phyloP scores from a whole-genome alignment of 2,797 vertebrate genomes.

The Lateolabrax maculatus region DNA sequence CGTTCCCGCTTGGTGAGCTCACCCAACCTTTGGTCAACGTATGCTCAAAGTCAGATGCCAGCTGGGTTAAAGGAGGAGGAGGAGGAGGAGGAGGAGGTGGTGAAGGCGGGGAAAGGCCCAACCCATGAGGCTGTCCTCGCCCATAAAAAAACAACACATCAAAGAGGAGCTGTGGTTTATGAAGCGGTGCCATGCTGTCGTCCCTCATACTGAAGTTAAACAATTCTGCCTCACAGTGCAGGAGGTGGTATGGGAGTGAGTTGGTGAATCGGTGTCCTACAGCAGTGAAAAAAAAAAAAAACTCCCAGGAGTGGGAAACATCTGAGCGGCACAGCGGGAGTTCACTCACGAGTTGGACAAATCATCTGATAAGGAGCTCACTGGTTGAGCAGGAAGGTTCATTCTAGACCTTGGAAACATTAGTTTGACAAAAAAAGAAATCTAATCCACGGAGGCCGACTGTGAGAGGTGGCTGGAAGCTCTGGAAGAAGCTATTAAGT shows the following conservation, averaged over 20 bases:
- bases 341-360: background rate
- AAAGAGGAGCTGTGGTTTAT: conserved; percentile 75
- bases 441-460: background rate
- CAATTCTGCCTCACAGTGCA: conserved; percentile 50
- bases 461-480: background rate
- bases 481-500: background rate
- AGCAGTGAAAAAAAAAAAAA: conserved; percentile 13
- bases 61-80: conserved; percentile 39
- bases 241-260: conserved; percentile 26
- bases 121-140: conserved; percentile 69
- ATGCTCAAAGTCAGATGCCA: conserved; percentile 46
- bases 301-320: conserved; percentile 18
- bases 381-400: background rate
- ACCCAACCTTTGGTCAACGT: conserved; percentile 61
- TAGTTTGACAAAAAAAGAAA: background rate
- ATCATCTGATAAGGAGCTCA: conserved; percentile 1
- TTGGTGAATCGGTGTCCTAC: conserved; percentile 28
- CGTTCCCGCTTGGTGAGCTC: conserved; percentile 46
- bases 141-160: conserved; percentile 72
- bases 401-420: background rate
- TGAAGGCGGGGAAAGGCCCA: conserved; percentile 59
- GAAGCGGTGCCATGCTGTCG: conserved; percentile 72
- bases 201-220: conserved; percentile 66
- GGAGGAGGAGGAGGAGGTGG: conserved; percentile 41
- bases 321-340: conserved; percentile 20